Conservation (phyloP, 2,797 vertebrate species). For the Galagoides demidoff region DNA sequence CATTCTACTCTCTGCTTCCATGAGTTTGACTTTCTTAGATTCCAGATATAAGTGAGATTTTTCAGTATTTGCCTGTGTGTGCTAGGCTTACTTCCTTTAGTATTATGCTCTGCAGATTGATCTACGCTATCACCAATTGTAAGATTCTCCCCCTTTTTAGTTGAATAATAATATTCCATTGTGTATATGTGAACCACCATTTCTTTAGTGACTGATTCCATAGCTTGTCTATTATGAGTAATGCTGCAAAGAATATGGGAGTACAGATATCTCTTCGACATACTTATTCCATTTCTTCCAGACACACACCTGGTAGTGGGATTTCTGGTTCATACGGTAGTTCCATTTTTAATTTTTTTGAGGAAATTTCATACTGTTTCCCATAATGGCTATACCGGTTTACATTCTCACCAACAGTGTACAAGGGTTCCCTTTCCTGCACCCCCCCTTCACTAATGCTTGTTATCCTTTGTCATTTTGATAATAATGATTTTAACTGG, state of each 20-base stretch:
- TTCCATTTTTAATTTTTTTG: neutral
- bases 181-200: neutral
- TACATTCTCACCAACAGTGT: neutral
- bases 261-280: neutral
- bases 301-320: neutral
- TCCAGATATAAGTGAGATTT: neutral
- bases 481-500: neutral
- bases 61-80: neutral
- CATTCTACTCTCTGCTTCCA: neutral
- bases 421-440: too few species aligned
- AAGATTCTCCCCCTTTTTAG: neutral
- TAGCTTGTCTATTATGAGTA: neutral
- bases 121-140: neutral
- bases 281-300: neutral
- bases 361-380: neutral
- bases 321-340: neutral
- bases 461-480: neutral
- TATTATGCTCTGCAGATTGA: neutral
- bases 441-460: neutral
- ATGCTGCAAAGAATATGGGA: neutral
- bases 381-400: neutral
- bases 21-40: neutral
- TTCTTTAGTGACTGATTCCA: neutral
- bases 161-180: neutral
- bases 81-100: neutral